Conservation (phyloP, 2,797 vertebrate genomes). For the Tauraco hartlaubi region DNA sequence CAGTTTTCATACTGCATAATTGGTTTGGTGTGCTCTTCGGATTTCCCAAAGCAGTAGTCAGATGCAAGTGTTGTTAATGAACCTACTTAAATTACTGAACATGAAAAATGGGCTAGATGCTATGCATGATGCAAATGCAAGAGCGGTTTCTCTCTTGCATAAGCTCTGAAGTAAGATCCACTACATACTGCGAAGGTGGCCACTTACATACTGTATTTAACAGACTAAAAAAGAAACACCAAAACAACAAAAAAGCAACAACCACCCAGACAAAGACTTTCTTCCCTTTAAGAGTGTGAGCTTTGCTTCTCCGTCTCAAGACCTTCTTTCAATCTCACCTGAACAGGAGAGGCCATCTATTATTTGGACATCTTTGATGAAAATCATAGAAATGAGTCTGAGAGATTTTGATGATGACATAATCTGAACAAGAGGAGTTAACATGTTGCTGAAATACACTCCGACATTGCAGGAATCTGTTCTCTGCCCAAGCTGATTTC, state of each 20-base stretch:
- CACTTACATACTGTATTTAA: neutral
- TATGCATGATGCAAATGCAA: neutral
- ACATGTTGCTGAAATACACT: neutral
- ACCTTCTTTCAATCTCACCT: neutral
- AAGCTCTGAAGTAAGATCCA: conserved; percentile 5
- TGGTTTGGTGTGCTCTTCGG: neutral
- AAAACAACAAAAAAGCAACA: too few species aligned
- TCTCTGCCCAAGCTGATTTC: neutral
- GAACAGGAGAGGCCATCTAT: neutral
- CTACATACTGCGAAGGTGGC: neutral
- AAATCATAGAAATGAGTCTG: neutral
- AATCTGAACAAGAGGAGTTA: neutral
- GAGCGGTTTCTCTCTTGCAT: neutral
- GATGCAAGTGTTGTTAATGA: neutral
- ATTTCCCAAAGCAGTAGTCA: neutral
- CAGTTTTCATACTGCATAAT: neutral
- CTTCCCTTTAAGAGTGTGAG: neutral
- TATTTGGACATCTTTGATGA: neutral
- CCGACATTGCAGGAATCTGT: neutral
- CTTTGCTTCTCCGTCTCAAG: neutral
- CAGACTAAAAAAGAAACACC: neutral
- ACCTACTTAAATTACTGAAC: neutral
- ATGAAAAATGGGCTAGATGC: neutral
- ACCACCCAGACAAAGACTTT: neutral
- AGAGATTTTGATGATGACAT: neutral